phyloP scores from a whole-genome alignment of 1,140 invertebrate species.

The Cotesia chilonis region DNA sequence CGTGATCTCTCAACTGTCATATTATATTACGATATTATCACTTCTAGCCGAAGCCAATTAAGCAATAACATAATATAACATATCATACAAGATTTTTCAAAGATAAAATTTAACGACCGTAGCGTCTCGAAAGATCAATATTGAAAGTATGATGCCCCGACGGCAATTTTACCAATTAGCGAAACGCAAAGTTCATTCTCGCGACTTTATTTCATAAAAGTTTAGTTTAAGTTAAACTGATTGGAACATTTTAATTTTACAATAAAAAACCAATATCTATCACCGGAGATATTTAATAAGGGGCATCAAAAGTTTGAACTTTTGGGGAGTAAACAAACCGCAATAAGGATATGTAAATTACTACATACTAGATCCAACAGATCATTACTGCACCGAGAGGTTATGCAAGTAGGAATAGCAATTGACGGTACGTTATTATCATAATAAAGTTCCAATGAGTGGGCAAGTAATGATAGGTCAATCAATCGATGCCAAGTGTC shows the following conservation, averaged over 20 bases:
- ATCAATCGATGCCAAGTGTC: conserved; percentile 7
- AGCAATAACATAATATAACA: not conserved
- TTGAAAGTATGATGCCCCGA: not conserved
- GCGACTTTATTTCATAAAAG: too few species aligned
- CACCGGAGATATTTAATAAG: not conserved
- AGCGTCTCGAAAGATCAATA: conserved; percentile 3
- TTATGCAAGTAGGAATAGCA: not conserved
- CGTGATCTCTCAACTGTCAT: too few species aligned
- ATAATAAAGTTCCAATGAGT: conserved; percentile 6
- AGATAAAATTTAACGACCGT: not conserved
- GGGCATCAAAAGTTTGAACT: not conserved
- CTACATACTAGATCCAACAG: too few species aligned
- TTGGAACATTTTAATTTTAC: not conserved
- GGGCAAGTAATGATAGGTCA: conserved; percentile 26
- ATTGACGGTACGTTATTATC: not conserved
- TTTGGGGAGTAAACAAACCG: not conserved
- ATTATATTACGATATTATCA: too few species aligned
- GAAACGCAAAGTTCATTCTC: conserved; percentile 28
- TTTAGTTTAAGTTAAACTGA: too few species aligned
- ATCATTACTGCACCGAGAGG: not conserved
- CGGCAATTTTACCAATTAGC: conserved; percentile 22
- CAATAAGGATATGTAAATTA: too few species aligned
- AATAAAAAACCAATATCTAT: not conserved
- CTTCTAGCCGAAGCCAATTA: too few species aligned
- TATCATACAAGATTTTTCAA: not conserved